Evolutionary conservation across 2,888 invertebrate species (phyloP).

Genomic region (Frankliniella fusca): DNA sequence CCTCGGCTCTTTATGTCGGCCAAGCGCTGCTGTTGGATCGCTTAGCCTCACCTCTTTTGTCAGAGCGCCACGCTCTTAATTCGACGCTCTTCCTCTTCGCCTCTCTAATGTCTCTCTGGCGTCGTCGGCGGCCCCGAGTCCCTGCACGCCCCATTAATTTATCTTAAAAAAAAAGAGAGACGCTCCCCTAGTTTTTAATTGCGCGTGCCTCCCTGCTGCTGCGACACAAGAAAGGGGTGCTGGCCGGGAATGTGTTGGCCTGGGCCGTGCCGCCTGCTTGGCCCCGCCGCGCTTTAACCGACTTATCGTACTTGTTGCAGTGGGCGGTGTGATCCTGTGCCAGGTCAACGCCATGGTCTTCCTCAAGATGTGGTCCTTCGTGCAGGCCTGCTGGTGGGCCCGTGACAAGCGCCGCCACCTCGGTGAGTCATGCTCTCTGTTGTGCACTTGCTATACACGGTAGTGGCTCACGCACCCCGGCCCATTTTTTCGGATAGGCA

Average conservation of each 20-base stretch:
- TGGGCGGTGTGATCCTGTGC: not conserved
- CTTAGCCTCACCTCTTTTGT: no score
- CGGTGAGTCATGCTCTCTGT: no score
- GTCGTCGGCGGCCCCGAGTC: not conserved
- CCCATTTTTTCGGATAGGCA: no score
- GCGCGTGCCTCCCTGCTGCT: not conserved
- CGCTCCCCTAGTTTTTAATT: not conserved
- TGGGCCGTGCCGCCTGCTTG: not conserved
- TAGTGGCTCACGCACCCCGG: no score
- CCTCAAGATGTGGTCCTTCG: constrained; percentile 24
- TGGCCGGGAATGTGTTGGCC: not conserved
- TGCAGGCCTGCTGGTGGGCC: constrained; percentile 13
- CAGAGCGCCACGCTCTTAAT: no score
- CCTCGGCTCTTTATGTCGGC: no score
- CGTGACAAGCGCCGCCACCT: not conserved
- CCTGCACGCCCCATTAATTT: constrained; percentile 5
- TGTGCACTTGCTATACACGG: no score
- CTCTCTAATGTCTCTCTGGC: not conserved
- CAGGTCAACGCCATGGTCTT: constrained; percentile 14
- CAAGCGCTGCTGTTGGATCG: no score
- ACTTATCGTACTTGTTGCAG: not conserved
- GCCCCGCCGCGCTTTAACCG: not conserved
- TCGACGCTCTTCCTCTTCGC: not conserved
- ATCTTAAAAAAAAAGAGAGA: not conserved
- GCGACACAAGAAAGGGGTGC: not conserved